Conservation (phyloP, 2,797 vertebrate species). For the Australoheros facetus region DNA sequence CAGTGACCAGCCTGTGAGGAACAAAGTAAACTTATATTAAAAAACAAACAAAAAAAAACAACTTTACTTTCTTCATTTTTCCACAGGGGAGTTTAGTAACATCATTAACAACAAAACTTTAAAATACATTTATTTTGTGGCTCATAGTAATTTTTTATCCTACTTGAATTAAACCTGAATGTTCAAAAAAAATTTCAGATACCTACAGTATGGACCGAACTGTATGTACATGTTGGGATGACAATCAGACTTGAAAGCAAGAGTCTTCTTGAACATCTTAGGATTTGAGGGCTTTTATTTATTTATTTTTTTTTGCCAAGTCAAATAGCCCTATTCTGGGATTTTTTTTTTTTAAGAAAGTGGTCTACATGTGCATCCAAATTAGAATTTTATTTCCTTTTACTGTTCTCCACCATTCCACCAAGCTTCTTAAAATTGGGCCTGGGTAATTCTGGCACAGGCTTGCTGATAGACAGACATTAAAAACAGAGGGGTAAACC, state of each 20-base stretch:
- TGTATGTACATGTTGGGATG: background rate
- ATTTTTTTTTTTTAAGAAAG: background rate
- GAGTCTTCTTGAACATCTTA: background rate
- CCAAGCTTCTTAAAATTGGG: background rate
- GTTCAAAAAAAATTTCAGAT: background rate
- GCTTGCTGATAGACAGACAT: background rate
- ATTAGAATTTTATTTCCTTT: background rate
- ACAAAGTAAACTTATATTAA: slow-evolving; percentile 2
- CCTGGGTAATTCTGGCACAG: background rate
- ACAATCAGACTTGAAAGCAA: background rate
- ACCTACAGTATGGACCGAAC: no score
- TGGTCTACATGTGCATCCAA: background rate
- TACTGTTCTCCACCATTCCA: background rate
- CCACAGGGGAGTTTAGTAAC: background rate
- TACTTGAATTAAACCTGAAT: background rate
- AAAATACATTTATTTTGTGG: background rate
- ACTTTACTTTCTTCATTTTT: background rate
- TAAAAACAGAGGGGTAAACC: background rate
- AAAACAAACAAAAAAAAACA: background rate
- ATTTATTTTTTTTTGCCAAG: background rate
- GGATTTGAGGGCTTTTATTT: background rate
- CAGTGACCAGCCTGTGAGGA: background rate
- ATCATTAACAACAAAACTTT: background rate
- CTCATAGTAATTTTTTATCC: background rate
- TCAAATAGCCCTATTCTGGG: background rate